These are phyloP conservation scores for Uropsilus gracilis DNA, from an alignment of 2,113 vertebrate species.

Conservation along the genomic window DNA sequence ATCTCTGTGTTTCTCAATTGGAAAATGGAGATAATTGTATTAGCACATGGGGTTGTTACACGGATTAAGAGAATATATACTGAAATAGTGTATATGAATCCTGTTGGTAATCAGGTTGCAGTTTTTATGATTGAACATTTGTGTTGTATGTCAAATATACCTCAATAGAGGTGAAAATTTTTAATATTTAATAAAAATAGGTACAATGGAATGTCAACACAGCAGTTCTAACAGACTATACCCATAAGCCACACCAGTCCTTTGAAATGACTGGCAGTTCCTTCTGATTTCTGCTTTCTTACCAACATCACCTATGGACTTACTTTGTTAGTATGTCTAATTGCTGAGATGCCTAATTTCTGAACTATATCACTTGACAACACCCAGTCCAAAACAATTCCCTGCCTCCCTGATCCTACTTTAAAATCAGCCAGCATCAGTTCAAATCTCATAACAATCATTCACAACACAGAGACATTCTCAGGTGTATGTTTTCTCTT, in stretches of 20 bases:
- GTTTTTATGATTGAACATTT: background rate
- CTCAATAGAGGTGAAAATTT: background rate
- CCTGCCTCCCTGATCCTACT: background rate
- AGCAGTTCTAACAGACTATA: too few species aligned
- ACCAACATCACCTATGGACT: background rate
- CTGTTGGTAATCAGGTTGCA: background rate
- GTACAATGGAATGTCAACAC: background rate
- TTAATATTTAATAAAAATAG: background rate
- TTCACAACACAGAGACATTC: background rate
- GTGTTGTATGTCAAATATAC: background rate
- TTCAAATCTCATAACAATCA: background rate
- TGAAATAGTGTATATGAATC: background rate
- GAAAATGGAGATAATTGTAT: background rate
- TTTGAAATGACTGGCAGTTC: background rate
- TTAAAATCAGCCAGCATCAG: background rate
- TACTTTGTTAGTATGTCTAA: background rate
- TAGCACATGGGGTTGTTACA: background rate
- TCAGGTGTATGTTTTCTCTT: background rate
- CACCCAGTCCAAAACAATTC: background rate
- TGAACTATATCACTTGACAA: background rate
- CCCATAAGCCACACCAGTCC: background rate
- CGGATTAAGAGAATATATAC: conserved; percentile 42
- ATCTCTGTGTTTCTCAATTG: background rate
- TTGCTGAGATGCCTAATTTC: background rate
- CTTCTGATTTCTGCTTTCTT: background rate